These are phyloP conservation scores for Cottoperca gobio DNA, from an alignment of 2,797 vertebrate species.

Conservation along the genomic window DNA sequence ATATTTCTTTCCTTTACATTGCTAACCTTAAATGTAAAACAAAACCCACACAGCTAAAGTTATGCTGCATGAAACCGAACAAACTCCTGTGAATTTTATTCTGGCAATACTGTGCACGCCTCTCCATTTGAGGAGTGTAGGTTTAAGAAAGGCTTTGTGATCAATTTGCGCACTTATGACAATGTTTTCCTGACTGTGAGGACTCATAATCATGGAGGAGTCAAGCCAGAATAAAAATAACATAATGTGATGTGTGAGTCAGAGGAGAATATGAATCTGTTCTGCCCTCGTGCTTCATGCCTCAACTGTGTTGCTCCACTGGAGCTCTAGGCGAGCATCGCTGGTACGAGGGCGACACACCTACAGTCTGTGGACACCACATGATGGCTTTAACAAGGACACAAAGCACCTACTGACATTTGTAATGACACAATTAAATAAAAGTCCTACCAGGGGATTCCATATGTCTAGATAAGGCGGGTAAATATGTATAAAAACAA, in stretches of 20 bases:
- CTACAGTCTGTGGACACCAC: too few relatives aligned
- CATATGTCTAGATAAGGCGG: too few relatives aligned
- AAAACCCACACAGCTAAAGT: not conserved
- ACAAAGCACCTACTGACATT: too few relatives aligned
- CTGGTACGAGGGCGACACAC: constrained; percentile 11
- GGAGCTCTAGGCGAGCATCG: constrained; percentile 17
- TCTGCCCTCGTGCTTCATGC: constrained; percentile 56
- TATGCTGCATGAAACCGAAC: not conserved
- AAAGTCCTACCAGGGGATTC: too few relatives aligned
- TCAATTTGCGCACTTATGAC: not conserved
- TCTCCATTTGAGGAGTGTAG: not conserved
- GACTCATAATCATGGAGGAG: constrained; percentile 34
- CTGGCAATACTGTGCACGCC: not conserved
- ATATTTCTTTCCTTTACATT: not conserved
- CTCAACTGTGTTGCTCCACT: constrained; percentile 2
- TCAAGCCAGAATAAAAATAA: constrained; percentile 48
- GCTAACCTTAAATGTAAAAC: not conserved
- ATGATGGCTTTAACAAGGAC: constrained; percentile 17
- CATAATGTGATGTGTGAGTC: constrained; percentile 61
- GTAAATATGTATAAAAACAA: too few relatives aligned
- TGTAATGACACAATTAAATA: too few relatives aligned
- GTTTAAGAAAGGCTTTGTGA: not conserved
- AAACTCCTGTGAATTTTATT: not conserved
- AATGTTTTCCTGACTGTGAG: constrained; percentile 24
- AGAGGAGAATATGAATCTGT: constrained; percentile 56